Base-by-base conservation (phyloP, 2,888 invertebrate genomes). In the Spicauda simplicius region DNA sequence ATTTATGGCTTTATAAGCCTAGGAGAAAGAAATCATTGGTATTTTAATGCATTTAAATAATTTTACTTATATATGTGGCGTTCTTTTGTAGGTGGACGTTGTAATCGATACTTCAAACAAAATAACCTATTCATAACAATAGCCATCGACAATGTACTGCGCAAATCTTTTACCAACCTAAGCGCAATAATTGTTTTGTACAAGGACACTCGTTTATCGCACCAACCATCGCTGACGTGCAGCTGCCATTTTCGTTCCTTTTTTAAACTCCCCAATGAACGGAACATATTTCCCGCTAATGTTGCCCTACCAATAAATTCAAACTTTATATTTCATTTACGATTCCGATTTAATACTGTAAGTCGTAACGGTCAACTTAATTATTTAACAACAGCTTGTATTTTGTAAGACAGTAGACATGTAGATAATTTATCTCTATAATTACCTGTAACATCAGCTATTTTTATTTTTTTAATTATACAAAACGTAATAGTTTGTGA, bases 161-260 rank as follows among this genome's bases (percentile, higher is more conserved):
- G 81, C 84, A 88, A 90, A 86, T 87, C 87, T 83, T 79, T 77
- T 79, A 74, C 76, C 79, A 76, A 81, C 80, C 80, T 80, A 81
- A 80, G 81, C 82, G 81, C 81, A 80, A 84, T 90, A 88, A 91
- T 91, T 91, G 90, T 89, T 91, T 88, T 84, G 88, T 87, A 81
- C 87, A 89, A 90, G 89, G 90, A 91, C 90, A 86, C 77, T 74
- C 73, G 79, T 78, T 85, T 90, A 91, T 90, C 91, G 83, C 74
- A 72, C 72, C 70, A 74, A 80, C 86, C 81, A 89, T 89, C 89
- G 77, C 72, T 82, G 81, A 83, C 82, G 76, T 81, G 85, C 91
- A 90, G 91, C 90, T 90, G 91, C 85, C 77, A 82, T 85, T 85
- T 84, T 78, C 72, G 78, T 83, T 80, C 74, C 75, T 81, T 84